These are phyloP conservation scores for Microctonus hyperodae DNA, from an alignment of 2,888 invertebrate genomes.

Conservation along the genomic window DNA sequence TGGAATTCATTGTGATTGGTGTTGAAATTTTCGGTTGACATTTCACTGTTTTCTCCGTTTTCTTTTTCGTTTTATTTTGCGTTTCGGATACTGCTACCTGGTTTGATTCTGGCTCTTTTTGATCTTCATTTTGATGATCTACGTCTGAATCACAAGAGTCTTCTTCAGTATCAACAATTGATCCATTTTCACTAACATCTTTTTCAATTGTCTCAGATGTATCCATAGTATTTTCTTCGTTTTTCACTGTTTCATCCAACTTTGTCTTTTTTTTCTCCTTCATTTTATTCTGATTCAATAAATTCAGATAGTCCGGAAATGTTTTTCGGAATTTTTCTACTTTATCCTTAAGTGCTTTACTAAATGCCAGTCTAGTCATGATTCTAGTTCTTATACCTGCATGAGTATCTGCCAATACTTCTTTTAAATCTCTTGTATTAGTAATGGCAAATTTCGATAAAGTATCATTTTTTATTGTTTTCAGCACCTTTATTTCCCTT, in stretches of 20 bases:
- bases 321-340: slow-evolving; percentile 50
- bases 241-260: no score
- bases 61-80: slow-evolving; percentile 10
- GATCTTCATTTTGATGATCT: slow-evolving; percentile 19
- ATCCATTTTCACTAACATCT: not conserved
- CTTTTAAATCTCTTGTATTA: slow-evolving; percentile 40
- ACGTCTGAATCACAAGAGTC: slow-evolving; percentile 1
- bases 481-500: slow-evolving; percentile 49
- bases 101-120: slow-evolving; percentile 11
- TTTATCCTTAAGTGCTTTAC: slow-evolving; percentile 44
- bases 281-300: slow-evolving; percentile 40
- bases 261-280: slow-evolving; percentile 16
- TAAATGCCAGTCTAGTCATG: slow-evolving; percentile 46
- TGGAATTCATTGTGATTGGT: not conserved
- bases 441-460: slow-evolving; percentile 51
- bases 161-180: slow-evolving; percentile 19
- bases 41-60: slow-evolving; percentile 10
- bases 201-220: not conserved
- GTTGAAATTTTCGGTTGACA: not conserved
- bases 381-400: slow-evolving; percentile 41
- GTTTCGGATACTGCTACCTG: not conserved
- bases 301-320: slow-evolving; percentile 49
- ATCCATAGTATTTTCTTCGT: not conserved
- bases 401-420: slow-evolving; percentile 43
- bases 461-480: slow-evolving; percentile 55